Percentiles rank a stretch among this genome's conserved stretches.
These are phyloP conservation scores for Cygnus olor DNA, from an alignment of 2,797 vertebrate genomes.

Conservation along the genomic window DNA sequence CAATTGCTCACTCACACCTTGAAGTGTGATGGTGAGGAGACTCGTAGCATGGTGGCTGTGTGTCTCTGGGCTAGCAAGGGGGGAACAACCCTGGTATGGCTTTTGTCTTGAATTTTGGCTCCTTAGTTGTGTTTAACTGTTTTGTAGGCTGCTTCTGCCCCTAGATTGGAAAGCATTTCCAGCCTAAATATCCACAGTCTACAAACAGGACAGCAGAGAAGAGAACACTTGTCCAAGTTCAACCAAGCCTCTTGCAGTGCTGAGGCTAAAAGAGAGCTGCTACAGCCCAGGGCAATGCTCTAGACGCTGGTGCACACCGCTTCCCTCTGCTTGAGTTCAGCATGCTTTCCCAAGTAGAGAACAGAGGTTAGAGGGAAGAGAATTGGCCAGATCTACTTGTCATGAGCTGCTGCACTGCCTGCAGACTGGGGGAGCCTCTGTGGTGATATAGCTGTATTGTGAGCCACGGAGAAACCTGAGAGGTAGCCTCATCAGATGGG, in stretches of 20 bases:
- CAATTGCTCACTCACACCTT: not conserved
- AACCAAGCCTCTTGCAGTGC: not conserved
- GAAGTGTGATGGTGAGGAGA: not conserved
- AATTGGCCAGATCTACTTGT: not conserved
- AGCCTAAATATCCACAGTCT: not conserved
- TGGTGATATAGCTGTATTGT: not conserved
- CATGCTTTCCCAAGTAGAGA: not conserved
- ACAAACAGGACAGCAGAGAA: not conserved
- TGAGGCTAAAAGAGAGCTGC: not conserved
- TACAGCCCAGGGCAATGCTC: not conserved
- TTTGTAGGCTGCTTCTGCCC: not conserved
- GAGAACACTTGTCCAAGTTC: not conserved
- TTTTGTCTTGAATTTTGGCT: not conserved
- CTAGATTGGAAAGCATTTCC: not conserved
- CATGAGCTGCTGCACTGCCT: not conserved
- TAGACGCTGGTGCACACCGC: not conserved
- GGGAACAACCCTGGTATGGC: not conserved
- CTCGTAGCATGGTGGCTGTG: accelerated
- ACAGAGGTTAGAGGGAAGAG: not conserved
- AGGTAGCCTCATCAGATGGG: not conserved
- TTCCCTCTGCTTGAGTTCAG: not conserved
- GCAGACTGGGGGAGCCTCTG: not conserved
- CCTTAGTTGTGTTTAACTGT: not conserved
- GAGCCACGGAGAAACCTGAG: not conserved
- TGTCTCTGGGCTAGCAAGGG: not conserved